Percentiles rank a stretch among this genome's conserved stretches.
Conservation (phyloP, 2,888 invertebrate genomes). For the Amblyjoppa fuscipennis region DNA sequence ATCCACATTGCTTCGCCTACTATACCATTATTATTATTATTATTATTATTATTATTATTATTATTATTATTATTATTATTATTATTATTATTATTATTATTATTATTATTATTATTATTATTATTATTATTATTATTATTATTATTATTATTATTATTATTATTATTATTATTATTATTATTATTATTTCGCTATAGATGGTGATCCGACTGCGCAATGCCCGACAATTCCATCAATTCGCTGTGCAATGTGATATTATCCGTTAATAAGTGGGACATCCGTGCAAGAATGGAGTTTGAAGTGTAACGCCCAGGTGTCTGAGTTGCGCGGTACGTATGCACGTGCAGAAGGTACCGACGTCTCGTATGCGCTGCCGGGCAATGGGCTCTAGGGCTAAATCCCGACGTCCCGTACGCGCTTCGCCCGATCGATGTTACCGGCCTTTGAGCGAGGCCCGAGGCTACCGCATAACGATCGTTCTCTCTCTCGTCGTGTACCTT, state of each 20-base stretch:
- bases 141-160: background rate
- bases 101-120: background rate
- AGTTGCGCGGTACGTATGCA: background rate
- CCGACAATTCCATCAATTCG: background rate
- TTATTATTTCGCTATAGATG: background rate
- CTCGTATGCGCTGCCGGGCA: background rate
- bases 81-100: background rate
- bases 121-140: background rate
- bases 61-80: background rate
- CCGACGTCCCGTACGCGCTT: slow-evolving; percentile 33
- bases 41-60: background rate
- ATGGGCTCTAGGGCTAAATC: slow-evolving; percentile 15
- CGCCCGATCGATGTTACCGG: slow-evolving; percentile 62
- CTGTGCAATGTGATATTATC: background rate
- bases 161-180: background rate
- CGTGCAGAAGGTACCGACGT: background rate
- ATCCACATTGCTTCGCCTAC: background rate
- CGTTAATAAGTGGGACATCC: slow-evolving; percentile 1
- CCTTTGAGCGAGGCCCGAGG: slow-evolving; percentile 64
- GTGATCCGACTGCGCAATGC: background rate
- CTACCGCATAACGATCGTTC: slow-evolving; percentile 67
- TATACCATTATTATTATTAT: background rate
- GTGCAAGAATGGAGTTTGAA: background rate
- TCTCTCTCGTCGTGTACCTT: slow-evolving; percentile 11
- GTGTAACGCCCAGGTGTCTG: background rate